These are phyloP conservation scores for Leptonema lineaticorne DNA, from an alignment of 1,140 invertebrate genomes.

Conservation along the genomic window DNA sequence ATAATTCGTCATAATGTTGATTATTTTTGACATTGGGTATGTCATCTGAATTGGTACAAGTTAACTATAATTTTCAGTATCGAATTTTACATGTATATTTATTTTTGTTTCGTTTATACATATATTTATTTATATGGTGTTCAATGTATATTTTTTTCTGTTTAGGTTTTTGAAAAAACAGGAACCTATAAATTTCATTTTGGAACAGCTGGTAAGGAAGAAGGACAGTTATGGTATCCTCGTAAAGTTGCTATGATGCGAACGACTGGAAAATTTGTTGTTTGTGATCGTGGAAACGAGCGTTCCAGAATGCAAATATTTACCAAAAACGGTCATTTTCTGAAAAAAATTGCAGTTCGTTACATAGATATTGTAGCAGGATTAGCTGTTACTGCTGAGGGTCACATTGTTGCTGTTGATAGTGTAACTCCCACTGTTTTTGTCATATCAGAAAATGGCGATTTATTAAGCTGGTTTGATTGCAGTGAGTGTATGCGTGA, in stretches of 20 bases:
- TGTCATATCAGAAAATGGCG: conserved; percentile 86
- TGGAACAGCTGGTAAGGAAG: conserved; percentile 87
- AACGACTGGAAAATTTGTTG: conserved; percentile 85
- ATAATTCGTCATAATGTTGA: too few species aligned
- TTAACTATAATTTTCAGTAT: too few species aligned
- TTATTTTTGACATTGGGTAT: too few species aligned
- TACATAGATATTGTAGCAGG: conserved; percentile 98
- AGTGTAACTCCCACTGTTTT: conserved; percentile 97
- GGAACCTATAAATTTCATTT: conserved; percentile 88
- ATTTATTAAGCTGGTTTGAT: conserved; percentile 92
- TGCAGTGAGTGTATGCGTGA: conserved; percentile 96
- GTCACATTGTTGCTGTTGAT: conserved; percentile 95
- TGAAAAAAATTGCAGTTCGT: conserved; percentile 88
- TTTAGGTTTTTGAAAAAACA: conserved; percentile 84
- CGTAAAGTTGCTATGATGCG: conserved; percentile 92
- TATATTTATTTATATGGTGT: not conserved
- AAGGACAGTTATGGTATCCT: conserved; percentile 95
- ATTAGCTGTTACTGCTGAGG: conserved; percentile 84
- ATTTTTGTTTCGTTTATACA: not conserved
- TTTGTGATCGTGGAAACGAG: conserved; percentile 95
- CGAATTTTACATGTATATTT: not conserved
- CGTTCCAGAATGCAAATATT: conserved; percentile 96
- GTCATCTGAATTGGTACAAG: too few species aligned
- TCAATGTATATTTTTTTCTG: conserved; percentile 26
- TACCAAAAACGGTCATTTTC: conserved; percentile 81